Base-by-base conservation (phyloP, 2,797 vertebrate species). In the Naso thynnoides region DNA sequence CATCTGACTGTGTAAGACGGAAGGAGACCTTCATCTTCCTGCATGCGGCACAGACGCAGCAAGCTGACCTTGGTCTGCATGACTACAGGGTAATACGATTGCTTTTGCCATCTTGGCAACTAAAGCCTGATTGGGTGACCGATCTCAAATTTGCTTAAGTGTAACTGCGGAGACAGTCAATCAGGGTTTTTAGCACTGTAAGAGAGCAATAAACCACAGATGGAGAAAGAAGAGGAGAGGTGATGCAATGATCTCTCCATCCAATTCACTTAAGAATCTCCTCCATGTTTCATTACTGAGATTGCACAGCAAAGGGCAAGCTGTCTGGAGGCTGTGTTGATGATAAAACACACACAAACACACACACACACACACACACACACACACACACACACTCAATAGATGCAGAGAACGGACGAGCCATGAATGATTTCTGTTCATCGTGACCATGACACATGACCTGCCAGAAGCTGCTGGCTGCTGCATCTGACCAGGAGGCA, bases 201-300 rank as follows among this genome's bases (percentile, higher is more conserved):
- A 83, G 63, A 62, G 58, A 70, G 68, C 70, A 70, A 84, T 88
- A 87, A 87, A 82, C 57, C 16, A 56, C 23, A 76, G 64, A 54
- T 69, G 79, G 65, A 67, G 61, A 49, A 62, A 47, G 49, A 71
- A 29, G 57, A 75, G 41, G 26, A 52, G 54, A 54, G 5, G 26
- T 14, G 14, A 66, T 61, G 39, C 65, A 71, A 70, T 41, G 24
- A 53, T 56, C 71, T 63, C 63, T 74, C 69, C 55, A 56, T 26
- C 68, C 78, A 81, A 92, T 92, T 90, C 73, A 90, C 87, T 90
- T 81, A 54, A 62, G 39, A 48, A 45, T 81, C 75, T 79, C 64
- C 71, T 42, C 56, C 42, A 61, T 49, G 79, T 79, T 89, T 90
- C 85, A 93, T 93, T 93, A 94, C 73, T 63, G 87, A 87, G 82